Evolutionary conservation across 2,888 invertebrate species (phyloP), one percentile per base, ranked within the genome.

Genomic region (Cantharis nigra): DNA sequence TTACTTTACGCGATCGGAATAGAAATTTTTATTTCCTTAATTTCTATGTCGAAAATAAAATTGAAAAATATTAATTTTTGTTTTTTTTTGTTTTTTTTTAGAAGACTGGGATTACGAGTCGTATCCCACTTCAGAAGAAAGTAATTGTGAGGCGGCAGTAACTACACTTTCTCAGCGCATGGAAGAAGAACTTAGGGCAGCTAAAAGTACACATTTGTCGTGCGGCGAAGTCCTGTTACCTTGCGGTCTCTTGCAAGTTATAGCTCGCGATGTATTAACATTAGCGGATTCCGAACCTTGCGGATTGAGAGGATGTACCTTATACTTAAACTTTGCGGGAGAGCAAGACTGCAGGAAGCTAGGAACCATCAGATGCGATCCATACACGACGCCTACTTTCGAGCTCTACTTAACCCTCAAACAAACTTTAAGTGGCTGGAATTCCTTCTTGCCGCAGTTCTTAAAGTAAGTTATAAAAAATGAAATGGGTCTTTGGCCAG

Each of bases 251-350:
- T 92, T 96, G 75, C 92, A 93, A 81, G 90, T 94, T 83, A 94
- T 97, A 80, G 93, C 97, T 62, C 90, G 93, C 80, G 94, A 96
- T 87, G 93, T 96, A 79, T 91, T 97, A 72, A 91, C 92, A 75
- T 93, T 96, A 90, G 96, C 97, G 1, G 96, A 96, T 87, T 93
- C 94, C 71, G 97, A 97, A 89, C 97, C 97, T 20, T 97, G 96
- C 89, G 97, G 97, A 70, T 92, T 97, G 70, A 90, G 96, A 82
- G 97, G 97, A 33, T 96, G 96, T 85, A 94, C 94, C 13, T 90
- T 97, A 80, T 95, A 94, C 88, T 92, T 97, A 76, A 94, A 94
- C 88, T 94, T 96, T 84, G 95, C 95, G 87, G 93, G 93, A 72
- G 92, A 92, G 84, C 90, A 90, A 77, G 89, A 90, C 80, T 90